These are phyloP conservation scores for Andricus curvator DNA, from an alignment of 2,888 invertebrate genomes.

Conservation along the genomic window DNA sequence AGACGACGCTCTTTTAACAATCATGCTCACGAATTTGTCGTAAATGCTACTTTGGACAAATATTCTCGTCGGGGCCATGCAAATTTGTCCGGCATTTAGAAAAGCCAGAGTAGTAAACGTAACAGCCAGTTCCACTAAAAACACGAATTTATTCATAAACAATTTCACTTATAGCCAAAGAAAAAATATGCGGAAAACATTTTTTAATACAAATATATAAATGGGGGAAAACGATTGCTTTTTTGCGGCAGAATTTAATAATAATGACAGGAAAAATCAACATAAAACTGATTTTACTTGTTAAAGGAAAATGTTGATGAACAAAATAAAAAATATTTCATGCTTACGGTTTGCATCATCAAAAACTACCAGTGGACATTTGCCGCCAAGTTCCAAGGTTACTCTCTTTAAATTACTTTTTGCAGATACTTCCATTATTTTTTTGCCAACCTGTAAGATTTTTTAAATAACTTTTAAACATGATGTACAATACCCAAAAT, in stretches of 20 bases:
- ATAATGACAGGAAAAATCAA: not conserved
- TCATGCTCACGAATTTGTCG: conserved; percentile 80
- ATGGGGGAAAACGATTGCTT: too few relatives aligned
- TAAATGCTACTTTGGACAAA: conserved; percentile 81
- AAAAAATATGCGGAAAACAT: not conserved
- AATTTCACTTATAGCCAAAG: not conserved
- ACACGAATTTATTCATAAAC: not conserved
- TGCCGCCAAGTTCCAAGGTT: conserved; percentile 92
- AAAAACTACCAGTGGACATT: conserved; percentile 92
- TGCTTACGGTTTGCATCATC: conserved; percentile 87
- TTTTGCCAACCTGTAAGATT: conserved; percentile 59
- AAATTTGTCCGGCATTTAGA: conserved; percentile 82
- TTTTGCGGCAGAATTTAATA: too few relatives aligned
- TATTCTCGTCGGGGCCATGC: conserved; percentile 81
- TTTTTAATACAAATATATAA: too few relatives aligned
- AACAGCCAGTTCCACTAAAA: conserved; percentile 60
- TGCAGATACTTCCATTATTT: conserved; percentile 83
- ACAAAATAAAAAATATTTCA: not conserved
- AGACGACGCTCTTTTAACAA: conserved; percentile 74
- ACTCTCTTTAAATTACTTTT: conserved; percentile 90
- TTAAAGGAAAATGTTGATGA: not conserved
- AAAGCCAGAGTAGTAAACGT: conserved; percentile 77
- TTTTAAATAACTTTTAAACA: not conserved
- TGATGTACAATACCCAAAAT: too few relatives aligned
- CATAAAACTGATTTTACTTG: conserved; percentile 51